Base-by-base conservation (phyloP, 2,797 vertebrate species). In the Scyliorhinus canicula region DNA sequence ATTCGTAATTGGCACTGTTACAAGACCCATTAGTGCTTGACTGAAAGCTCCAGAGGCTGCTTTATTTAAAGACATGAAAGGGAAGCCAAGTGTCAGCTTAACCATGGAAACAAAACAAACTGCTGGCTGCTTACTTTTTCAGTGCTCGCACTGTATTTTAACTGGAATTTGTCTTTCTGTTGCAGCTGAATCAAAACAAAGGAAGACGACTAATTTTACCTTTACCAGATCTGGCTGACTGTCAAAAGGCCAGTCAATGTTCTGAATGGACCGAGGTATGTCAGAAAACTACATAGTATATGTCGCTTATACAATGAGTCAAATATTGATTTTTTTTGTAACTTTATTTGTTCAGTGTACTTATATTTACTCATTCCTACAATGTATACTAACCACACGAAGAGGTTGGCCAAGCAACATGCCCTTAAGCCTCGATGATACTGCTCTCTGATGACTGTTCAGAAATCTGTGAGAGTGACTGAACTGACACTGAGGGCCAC, bases 1-100 rank as follows among this genome's bases (percentile, higher is more conserved):
- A 63, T 91, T 91, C 11, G 19, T 6, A 63, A 40, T 91, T 60
- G 60, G 88, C 35, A 91, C 21, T 63, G 57, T 63, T 26, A 26
- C 88, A 91, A 63, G 88, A 91, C 8, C n/a, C 44, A 91, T 90
- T 90, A 90, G 86, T 44, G 40, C 40, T 79, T 79, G n/a, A 79
- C 77, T 79, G 77, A 79, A 79, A 40, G 86, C 60, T 44, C 35
- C 86, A 91, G 86, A 91, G 55, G 31, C 21, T 91, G 57, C 57
- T 91, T 65, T 91, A 91, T 91, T 65, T 91, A 44, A 60, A 65
- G 19, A 91, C 40, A 26, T 65, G 57, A 91, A 91, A 91, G 57
- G n/a, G 24, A 63, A 65, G 2, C 57, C 35, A 65, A 40, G 57
- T 63, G 63, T 6, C 60, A 60, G 35, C 57, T 82, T 50, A 91